These are phyloP conservation scores for Gallirallus australis DNA, from an alignment of 2,797 vertebrate species.

Conservation along the genomic window DNA sequence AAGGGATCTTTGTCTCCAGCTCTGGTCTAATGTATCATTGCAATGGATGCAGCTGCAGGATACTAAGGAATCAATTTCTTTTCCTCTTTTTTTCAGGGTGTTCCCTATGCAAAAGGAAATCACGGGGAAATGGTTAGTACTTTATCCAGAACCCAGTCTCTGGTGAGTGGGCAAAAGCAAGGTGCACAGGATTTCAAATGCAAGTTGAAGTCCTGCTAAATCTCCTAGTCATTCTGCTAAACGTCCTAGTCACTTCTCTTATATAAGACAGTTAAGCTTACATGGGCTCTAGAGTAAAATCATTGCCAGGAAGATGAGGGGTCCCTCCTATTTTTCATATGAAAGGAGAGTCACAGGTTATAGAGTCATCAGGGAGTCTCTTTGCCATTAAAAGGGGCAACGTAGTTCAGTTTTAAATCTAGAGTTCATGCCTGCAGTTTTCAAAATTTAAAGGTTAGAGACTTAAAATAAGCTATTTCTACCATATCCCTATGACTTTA, in stretches of 20 bases:
- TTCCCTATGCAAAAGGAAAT: background rate
- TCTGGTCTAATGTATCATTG: fast-evolving
- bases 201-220: background rate
- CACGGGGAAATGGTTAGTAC: background rate
- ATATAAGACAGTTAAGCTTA: background rate
- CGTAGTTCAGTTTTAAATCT: background rate
- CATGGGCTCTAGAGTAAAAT: background rate
- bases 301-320: background rate
- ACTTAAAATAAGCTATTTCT: background rate
- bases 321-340: background rate
- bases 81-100: background rate
- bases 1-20: background rate
- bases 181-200: background rate
- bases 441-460: background rate
- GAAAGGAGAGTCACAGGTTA: background rate
- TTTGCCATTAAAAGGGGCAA: background rate
- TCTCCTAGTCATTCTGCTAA: background rate
- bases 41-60: background rate
- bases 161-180: background rate
- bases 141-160: background rate
- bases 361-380: background rate
- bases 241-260: background rate
- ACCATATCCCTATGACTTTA: background rate
- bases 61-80: background rate
- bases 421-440: background rate